Conservation (phyloP, 2,113 vertebrate genomes). For the Parus major region DNA sequence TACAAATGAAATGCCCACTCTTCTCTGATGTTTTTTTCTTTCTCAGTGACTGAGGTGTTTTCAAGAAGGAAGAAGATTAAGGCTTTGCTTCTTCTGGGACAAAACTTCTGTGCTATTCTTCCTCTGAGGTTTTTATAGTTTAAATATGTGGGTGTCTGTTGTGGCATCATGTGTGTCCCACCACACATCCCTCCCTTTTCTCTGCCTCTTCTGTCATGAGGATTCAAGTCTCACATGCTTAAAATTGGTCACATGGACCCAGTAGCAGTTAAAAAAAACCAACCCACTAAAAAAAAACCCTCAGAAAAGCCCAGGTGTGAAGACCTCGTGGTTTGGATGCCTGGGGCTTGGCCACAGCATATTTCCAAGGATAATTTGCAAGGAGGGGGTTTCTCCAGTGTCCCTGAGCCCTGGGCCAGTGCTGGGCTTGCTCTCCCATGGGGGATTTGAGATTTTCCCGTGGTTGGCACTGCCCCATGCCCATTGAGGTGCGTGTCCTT, state of each 20-base stretch:
- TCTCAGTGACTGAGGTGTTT: not conserved
- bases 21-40: not conserved
- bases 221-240: not conserved
- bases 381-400: not conserved
- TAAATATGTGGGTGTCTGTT: not conserved
- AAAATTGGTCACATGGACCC: not conserved
- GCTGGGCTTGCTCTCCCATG: not conserved
- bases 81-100: not conserved
- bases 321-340: not conserved
- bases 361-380: not conserved
- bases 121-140: not conserved
- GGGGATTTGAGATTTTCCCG: not conserved
- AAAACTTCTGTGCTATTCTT: not conserved
- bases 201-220: not conserved
- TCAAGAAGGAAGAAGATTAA: not conserved
- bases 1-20: not conserved
- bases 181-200: not conserved
- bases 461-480: not conserved
- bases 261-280: not conserved
- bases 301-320: not conserved
- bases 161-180: not conserved
- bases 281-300: not conserved
- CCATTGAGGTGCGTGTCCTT: accelerated
- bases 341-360: not conserved
- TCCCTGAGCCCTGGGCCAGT: too few relatives aligned